A percentile compares a stretch with the other conserved stretches of the same genome.
phyloP scores from a whole-genome alignment of 2,113 vertebrate species.

The Phaethon lepturus region DNA sequence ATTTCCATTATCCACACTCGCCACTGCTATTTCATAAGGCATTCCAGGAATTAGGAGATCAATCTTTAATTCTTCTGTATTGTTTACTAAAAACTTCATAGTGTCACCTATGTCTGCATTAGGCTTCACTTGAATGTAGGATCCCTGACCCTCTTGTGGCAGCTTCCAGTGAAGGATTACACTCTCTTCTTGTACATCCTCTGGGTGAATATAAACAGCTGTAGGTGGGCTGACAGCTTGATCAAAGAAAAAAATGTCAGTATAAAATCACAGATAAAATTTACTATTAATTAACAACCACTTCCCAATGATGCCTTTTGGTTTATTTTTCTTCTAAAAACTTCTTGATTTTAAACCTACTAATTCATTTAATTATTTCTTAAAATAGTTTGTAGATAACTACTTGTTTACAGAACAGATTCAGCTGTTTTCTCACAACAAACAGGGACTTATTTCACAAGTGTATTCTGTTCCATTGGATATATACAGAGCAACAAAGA shows the following conservation, averaged over 20 bases:
- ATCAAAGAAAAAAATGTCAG: conserved; percentile 9
- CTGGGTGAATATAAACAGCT: conserved; percentile 64
- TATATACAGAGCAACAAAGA: not conserved
- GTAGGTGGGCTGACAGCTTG: conserved; percentile 78
- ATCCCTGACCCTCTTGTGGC: conserved; percentile 62
- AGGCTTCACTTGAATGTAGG: conserved; percentile 74
- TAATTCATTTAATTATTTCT: not conserved
- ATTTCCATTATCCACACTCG: conserved; percentile 77
- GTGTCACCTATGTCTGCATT: not conserved
- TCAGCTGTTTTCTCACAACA: not conserved
- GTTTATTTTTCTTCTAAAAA: not conserved
- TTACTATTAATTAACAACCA: not conserved
- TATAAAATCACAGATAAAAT: not conserved
- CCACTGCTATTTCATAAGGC: conserved; percentile 81
- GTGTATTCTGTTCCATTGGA: not conserved
- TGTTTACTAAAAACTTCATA: conserved; percentile 65
- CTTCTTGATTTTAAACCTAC: not conserved
- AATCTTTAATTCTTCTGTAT: conserved; percentile 73
- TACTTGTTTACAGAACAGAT: not conserved
- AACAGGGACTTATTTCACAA: not conserved
- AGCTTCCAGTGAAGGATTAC: conserved; percentile 80
- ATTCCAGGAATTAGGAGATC: conserved; percentile 79
- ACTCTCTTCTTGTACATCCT: conserved; percentile 70
- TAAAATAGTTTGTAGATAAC: not conserved
- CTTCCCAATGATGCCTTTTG: not conserved